Evolutionary conservation across 2,113 vertebrate genomes (phyloP).

Genomic region (Thryonomys swinderianus): DNA sequence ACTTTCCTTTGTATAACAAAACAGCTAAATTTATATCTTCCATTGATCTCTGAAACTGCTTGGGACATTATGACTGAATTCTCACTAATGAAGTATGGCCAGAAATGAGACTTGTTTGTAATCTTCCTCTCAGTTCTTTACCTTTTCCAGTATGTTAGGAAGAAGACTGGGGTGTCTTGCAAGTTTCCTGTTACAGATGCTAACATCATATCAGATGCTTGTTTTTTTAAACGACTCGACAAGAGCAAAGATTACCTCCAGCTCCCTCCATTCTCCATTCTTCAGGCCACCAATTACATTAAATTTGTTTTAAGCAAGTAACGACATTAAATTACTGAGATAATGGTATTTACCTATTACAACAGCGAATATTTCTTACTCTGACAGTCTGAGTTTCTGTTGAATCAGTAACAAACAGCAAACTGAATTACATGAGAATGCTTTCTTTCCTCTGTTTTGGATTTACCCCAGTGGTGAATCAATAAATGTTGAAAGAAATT

Average conservation of each 20-base stretch:
- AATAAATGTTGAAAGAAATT: background rate
- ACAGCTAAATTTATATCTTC: background rate
- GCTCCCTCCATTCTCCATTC: accelerated
- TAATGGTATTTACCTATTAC: background rate
- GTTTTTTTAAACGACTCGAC: background rate
- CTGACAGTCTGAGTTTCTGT: background rate
- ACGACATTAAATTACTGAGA: background rate
- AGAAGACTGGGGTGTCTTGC: background rate
- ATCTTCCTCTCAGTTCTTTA: background rate
- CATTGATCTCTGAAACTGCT: background rate
- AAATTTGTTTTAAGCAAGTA: background rate
- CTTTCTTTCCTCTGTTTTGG: background rate
- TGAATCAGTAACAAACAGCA: background rate
- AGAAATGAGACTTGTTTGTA: accelerated
- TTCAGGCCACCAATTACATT: background rate
- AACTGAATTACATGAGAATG: background rate
- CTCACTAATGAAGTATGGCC: background rate
- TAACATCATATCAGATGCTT: background rate
- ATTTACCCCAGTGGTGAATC: background rate
- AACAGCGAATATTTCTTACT: background rate
- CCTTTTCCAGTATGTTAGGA: background rate
- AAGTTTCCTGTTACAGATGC: background rate
- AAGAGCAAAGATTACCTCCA: background rate
- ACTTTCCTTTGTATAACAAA: background rate
- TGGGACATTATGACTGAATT: background rate